phyloP scores from a whole-genome alignment of 2,797 vertebrate species.

The Synanceia verrucosa region DNA sequence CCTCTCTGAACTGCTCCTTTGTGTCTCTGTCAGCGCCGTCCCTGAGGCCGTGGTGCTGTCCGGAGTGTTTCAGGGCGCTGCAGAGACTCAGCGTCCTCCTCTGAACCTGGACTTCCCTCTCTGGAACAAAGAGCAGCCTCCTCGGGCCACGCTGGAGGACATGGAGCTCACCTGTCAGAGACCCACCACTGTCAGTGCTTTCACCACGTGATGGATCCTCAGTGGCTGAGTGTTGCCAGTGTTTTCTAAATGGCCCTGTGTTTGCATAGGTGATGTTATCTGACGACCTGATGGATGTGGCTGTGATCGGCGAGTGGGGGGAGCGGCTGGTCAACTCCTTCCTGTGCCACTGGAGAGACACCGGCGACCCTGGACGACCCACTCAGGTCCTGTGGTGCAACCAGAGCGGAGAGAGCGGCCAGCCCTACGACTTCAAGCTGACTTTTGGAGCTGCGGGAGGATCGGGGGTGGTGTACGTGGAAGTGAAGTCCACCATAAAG shows the following conservation, averaged over 20 bases:
- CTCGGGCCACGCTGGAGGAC: conserved; percentile 76
- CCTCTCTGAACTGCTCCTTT: background rate
- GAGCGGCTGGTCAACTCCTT: conserved; percentile 84
- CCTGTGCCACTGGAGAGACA: conserved; percentile 80
- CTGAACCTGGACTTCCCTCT: conserved; percentile 73
- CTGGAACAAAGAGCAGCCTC: conserved; percentile 64
- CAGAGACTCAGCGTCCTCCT: conserved; percentile 60
- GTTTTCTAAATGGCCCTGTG: background rate
- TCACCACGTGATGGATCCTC: background rate
- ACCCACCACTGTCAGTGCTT: conserved; percentile 71
- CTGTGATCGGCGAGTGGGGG: conserved; percentile 80
- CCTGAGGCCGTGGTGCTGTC: conserved; percentile 60
- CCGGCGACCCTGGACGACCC: conserved; percentile 52
- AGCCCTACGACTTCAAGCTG: conserved; percentile 83
- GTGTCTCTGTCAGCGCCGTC: conserved; percentile 22
- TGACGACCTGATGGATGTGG: conserved; percentile 58
- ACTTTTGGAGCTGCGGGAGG: conserved; percentile 34
- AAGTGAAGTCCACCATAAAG: conserved; percentile 83
- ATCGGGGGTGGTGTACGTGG: conserved; percentile 72
- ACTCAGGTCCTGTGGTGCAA: conserved; percentile 79
- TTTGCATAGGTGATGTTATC: conserved; percentile 65
- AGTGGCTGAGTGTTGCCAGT: fast-evolving
- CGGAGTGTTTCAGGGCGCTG: conserved; percentile 73
- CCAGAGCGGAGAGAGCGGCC: conserved; percentile 78
- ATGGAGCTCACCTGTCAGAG: conserved; percentile 72